Base-by-base conservation (phyloP, 2,888 invertebrate genomes). In the Willowsia nigromaculata region DNA sequence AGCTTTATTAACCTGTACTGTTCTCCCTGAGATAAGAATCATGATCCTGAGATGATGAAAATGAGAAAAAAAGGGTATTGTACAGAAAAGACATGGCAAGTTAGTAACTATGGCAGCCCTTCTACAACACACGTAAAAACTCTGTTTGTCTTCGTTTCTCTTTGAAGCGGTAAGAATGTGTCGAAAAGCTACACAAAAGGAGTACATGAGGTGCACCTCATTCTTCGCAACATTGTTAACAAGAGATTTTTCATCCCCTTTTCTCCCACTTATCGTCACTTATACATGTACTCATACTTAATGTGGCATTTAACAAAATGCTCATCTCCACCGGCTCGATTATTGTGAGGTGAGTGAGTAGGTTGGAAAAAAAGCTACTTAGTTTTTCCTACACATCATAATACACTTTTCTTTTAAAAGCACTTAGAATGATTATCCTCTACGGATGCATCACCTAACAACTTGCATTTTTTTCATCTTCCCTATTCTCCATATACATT, bases 401-500 rank as follows among this genome's bases (percentile, higher is more conserved):
- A 43, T 50, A 59, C 37, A 25, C 30, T 82, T 50, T 81, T 62
- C 71, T 68, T n/a, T n/a, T 87, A 81, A 89, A 89, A 85, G 85
- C 89, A 89, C 89, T 89, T 89, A 89, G 71, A 65, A 78, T 89
- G 89, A 89, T 89, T 89, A 85, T 76, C 71, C 85, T 59, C 40
- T 37, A 71, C 30, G n/a, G 56, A 56, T 80, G 85, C 59, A 37
- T 68, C 80, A 65, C 82, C 81, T 59, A 87, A 56, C 59, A 71
- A 37, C 56, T n/a, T 30, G 47, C 43, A 68, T 87, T 87, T 74
- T 87, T 74, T 11, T 18, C 50, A 0, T n/a, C n/a, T 6, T 50
- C 22, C 22, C 18, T 22, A 25, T 22, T 56, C 22, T 56, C 9
- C 9, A 13, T 33, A 27, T 30, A 33, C 13, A n/a, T 27, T 13